phyloP scores from a whole-genome alignment of 2,888 invertebrate genomes.

The Leptinotarsa rubiginosa region DNA sequence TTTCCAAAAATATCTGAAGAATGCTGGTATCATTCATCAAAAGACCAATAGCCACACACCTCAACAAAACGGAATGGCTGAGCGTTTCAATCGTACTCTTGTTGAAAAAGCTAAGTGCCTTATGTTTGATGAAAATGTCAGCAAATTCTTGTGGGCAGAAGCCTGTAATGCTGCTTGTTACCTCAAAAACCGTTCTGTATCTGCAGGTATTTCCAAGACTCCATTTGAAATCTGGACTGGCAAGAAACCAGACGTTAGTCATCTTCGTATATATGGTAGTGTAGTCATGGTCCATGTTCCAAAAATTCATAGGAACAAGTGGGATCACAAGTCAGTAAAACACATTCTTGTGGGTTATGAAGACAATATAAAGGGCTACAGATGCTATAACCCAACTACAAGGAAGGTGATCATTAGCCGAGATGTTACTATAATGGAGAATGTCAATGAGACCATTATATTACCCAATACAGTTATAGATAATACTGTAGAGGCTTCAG shows the following conservation, averaged over 20 bases:
- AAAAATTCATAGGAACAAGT: too few species aligned
- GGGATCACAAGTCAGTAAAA: constrained; percentile 46
- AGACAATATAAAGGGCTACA: constrained; percentile 49
- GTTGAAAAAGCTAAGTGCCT: constrained; percentile 48
- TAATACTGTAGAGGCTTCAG: constrained; percentile 25
- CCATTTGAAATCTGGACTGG: constrained; percentile 40
- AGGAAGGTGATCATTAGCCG: constrained; percentile 30
- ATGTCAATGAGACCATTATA: not conserved
- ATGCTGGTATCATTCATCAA: constrained; percentile 50
- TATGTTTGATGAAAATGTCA: constrained; percentile 37
- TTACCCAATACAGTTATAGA: not conserved
- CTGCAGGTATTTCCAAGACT: constrained; percentile 32
- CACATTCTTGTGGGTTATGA: constrained; percentile 49
- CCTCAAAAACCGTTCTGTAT: constrained; percentile 34
- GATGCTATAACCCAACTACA: constrained; percentile 41
- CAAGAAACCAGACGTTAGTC: constrained; percentile 25
- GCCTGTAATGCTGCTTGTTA: constrained; percentile 42
- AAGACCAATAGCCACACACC: constrained; percentile 52
- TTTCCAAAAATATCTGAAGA: constrained; percentile 33
- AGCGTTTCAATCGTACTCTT: constrained; percentile 46
- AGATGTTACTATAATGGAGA: constrained; percentile 39
- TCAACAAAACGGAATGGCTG: constrained; percentile 53
- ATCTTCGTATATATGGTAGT: not conserved
- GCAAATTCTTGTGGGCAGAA: constrained; percentile 42
- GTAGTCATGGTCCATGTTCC: too few species aligned